Base-by-base conservation (phyloP, 2,888 invertebrate genomes). In the Drosophila tanythrix region DNA sequence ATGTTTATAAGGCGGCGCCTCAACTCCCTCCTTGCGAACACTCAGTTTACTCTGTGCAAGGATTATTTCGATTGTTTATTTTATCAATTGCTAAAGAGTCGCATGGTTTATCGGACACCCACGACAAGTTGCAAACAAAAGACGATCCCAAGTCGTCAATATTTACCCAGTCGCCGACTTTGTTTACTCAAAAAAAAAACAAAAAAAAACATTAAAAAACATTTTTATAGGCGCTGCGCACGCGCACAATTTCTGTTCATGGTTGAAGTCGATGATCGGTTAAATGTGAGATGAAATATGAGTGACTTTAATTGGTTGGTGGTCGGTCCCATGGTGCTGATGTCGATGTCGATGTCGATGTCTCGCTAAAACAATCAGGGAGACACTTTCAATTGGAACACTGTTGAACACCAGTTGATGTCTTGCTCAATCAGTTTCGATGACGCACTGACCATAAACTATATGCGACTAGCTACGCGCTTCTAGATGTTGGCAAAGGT, bases 221-320 rank as follows among this genome's bases (percentile, higher is more conserved):
- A 51, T 62, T 67, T 60, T 52, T 59, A 21, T 56, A 69, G 60
- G 58, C 52, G 62, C 50, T 63, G 85, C 88, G 82, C 82, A 84
- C 78, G 82, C 85, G 88, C 51, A 56, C 35, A 35, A 13, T 6
- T 38, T 59, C 31, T 52, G 11, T 53, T 57, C 36, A 61, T 59
- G 46, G 25, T 25, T 46, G 62, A 59, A 36, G 68, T 15, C 38
- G 48, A 40, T 58, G 58, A 35, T 35, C 70, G 8, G 8, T 21
- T 51, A 18, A 51, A 51, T 63, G 78, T 36, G 27, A 52, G 53
- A 60, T 82, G 79, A 83, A 56, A 85, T 79, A 59, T 55, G 88
- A 85, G 76, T 3, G 35, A 25, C 25, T 38, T 52, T 6, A 76
- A 71, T 75, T 82, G 76, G 69, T 70, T 69, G 72, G 72, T 67